Conservation (phyloP, 2,888 invertebrate species). For the Archips xylosteana region DNA sequence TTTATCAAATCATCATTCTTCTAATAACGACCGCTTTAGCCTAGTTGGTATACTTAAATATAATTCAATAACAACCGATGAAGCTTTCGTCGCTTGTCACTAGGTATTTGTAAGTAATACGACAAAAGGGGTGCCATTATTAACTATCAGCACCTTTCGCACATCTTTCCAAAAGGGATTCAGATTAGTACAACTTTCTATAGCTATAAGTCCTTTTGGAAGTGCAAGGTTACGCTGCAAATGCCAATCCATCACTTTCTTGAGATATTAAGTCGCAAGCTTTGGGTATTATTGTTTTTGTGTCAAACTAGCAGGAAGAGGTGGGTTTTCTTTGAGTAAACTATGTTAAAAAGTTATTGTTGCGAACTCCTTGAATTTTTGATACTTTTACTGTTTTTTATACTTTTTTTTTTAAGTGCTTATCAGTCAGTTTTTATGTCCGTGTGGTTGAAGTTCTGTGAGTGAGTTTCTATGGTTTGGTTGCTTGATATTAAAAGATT, state of each 20-base stretch:
- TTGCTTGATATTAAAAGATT: too few species aligned
- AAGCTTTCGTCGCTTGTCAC: background rate
- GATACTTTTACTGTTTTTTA: too few species aligned
- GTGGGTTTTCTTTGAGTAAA: too few species aligned
- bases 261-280: background rate
- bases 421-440: too few species aligned
- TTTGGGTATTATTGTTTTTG: background rate
- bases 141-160: background rate
- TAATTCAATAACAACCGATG: background rate
- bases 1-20: too few species aligned
- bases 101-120: slow-evolving; percentile 2
- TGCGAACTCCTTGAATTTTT: too few species aligned
- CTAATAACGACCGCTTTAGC: too few species aligned
- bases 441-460: too few species aligned
- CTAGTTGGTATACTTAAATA: too few species aligned
- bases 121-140: slow-evolving; percentile 5
- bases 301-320: background rate
- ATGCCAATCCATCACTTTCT: background rate
- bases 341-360: too few species aligned
- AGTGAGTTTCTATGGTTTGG: too few species aligned
- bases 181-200: background rate
- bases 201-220: background rate
- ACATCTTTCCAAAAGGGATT: background rate
- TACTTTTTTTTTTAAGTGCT: too few species aligned
- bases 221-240: background rate